Base-by-base conservation (phyloP, 2,888 invertebrate species). In the Spilarctia lutea region DNA sequence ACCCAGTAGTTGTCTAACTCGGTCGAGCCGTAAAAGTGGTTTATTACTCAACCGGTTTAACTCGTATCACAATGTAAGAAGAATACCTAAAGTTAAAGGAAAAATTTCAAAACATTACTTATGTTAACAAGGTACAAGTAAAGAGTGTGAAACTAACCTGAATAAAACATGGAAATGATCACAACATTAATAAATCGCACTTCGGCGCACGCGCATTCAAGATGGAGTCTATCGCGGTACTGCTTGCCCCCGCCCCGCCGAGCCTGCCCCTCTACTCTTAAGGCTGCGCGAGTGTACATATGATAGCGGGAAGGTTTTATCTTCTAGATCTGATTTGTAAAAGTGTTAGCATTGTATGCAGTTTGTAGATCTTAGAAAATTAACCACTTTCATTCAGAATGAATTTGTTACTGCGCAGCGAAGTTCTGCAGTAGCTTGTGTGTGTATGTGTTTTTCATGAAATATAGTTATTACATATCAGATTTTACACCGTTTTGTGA, bases 1-100 rank as follows among this genome's bases (percentile, higher is more conserved):
- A 77, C 75, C 79, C 84, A 84, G 87, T 85, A 79, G 84, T 83
- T 82, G 79, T 83, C 81, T 84, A 84, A 85, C 84, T 83, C 82
- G 85, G 84, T 82, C 81, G 81, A 79, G 75, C 77, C 76, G 82
- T 85, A 87, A 85, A 85, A 87, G 85, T 86, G 79, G 81, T 80
- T 83, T 85, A 85, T 82, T 86, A 83, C 82, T 79, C 80, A 84
- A 85, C 83, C 84, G 82, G 82, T 85, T 81, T 76, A 63, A 68
- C 73, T 68, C 72, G 72, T 76, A 77, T 68, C 66, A 72, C 73
- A 69, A 66, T 74, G 79, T 76, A 42, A 68, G 68, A 74, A 68
- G 24, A 60, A 11, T 33, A 72, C n/a, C 67, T 67, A 30, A 67
- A 60, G 60, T 16, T 60, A 8, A 24, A 66, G 20, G 33, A 73